Evolutionary conservation across 2,888 invertebrate genomes (phyloP).

Genomic region (Lissonota sp.): DNA sequence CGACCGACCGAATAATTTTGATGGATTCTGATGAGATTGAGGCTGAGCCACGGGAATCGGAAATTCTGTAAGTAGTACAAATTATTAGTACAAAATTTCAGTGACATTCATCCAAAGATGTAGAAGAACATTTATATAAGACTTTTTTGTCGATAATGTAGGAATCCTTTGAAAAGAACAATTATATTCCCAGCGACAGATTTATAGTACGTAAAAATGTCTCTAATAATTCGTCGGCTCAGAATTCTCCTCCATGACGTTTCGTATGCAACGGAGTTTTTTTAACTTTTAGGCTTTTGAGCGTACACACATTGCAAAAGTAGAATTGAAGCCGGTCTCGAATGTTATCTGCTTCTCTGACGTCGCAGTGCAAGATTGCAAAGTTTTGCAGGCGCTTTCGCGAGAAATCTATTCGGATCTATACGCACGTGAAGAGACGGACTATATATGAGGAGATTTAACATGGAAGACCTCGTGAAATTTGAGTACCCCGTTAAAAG

Average conservation of each 20-base stretch:
- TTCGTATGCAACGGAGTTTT: no score
- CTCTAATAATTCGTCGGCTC: no score
- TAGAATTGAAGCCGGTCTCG: no score
- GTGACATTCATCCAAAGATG: no score
- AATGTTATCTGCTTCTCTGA: no score
- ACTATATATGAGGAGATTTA: not conserved
- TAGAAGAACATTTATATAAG: not conserved
- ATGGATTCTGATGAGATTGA: not conserved
- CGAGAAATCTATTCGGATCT: slow-evolving; percentile 35
- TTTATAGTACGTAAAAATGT: no score
- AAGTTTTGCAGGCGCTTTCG: slow-evolving; percentile 67
- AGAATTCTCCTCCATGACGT: no score
- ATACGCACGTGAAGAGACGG: not conserved
- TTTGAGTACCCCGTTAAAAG: slow-evolving; percentile 71
- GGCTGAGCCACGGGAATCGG: not conserved
- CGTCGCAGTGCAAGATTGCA: slow-evolving; percentile 62
- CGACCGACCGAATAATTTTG: slow-evolving; percentile 1
- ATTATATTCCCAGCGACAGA: no score
- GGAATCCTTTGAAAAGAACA: no score
- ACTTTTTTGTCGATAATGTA: not conserved
- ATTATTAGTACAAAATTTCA: no score
- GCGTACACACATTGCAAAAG: no score
- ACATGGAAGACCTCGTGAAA: slow-evolving; percentile 69
- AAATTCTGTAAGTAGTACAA: slow-evolving; percentile 18
- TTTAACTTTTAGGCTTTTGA: slow-evolving; percentile 30